Evolutionary conservation across 1,140 invertebrate species (phyloP).

Genomic region (Magallana gigas): DNA sequence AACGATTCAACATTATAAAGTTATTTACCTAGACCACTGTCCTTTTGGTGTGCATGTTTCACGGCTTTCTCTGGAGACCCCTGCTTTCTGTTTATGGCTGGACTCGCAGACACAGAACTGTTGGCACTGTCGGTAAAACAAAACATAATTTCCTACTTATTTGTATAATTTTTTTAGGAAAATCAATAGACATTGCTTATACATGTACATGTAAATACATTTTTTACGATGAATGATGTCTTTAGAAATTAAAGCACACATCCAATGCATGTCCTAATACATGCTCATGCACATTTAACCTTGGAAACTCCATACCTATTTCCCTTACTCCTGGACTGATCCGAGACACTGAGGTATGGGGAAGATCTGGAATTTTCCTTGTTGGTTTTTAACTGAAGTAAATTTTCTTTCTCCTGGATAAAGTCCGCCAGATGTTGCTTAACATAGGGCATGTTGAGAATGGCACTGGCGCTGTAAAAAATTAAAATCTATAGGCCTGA

Average conservation of each 20-base stretch:
- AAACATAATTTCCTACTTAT: no score
- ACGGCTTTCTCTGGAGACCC: constrained; percentile 30
- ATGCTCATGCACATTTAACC: no score
- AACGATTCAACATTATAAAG: no score
- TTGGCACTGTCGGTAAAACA: neutral
- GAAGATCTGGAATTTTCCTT: constrained; percentile 48
- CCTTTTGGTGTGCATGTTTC: constrained; percentile 45
- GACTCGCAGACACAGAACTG: constrained; percentile 35
- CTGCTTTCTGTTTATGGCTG: constrained; percentile 36
- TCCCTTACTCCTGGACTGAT: neutral
- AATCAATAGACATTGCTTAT: no score
- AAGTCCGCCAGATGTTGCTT: constrained; percentile 72
- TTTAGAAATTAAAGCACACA: no score
- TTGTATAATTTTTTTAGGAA: no score
- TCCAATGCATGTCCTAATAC: no score
- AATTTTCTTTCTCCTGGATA: constrained; percentile 72
- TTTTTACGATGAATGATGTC: no score
- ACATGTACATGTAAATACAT: no score
- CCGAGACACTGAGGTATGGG: constrained; percentile 7
- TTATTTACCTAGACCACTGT: constrained; percentile 48
- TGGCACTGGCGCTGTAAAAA: constrained; percentile 74
- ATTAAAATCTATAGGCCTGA: neutral
- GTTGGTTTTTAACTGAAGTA: constrained; percentile 65
- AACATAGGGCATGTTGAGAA: constrained; percentile 70
- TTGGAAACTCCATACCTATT: neutral